Evolutionary conservation across 2,888 invertebrate species (phyloP), one percentile per base, ranked within the genome.

Genomic region (Liodrosophila aerea): DNA sequence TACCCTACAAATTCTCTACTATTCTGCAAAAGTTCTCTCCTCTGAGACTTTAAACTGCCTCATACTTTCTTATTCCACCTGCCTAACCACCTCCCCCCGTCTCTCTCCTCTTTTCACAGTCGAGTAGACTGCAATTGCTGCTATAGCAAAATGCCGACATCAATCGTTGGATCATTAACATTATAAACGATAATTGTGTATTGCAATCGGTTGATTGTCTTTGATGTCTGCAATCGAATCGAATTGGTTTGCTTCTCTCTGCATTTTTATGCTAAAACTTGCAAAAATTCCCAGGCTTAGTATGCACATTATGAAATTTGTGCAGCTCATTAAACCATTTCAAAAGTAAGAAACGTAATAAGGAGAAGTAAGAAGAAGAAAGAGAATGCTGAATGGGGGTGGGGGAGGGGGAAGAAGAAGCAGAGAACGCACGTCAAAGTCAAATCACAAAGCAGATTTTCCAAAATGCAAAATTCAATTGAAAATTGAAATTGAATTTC

Each of bases 261-360:
- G 30, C 22, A 22, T 43, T 58, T 68, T 80, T 76, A 34, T 84
- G 77, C 73, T 65, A 64, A 76, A 78, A 68, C 60, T 73, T 76
- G 78, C 85, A 73, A 65, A 84, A 70, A 64, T 57, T 67, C 62
- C 67, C 85, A 76, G 60, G 63, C 61, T 62, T 40, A 59, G 45
- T 36, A 16, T 36, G 15, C 31, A 53, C 57, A 68, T 85, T 77
- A 85, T 61, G 70, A 78, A 76, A 85, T 77, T 70, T 75, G 68
- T 72, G 73, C 65, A 72, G 56, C 56, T 85, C 84, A 85, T 85
- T 85, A 73, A 76, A 65, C 71, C 61, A 82, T 74, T 67, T 85
- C 84, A 85, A 85, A 85, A 39, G 44, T 15, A 39, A 54, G 60
- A 30, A 46, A 15, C 22, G 40, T 12, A 39, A 45, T 40, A 49